These are phyloP conservation scores for Stylophora pistillata DNA, from an alignment of 64 coral and sea anemone genomes.

Conservation along the genomic window DNA sequence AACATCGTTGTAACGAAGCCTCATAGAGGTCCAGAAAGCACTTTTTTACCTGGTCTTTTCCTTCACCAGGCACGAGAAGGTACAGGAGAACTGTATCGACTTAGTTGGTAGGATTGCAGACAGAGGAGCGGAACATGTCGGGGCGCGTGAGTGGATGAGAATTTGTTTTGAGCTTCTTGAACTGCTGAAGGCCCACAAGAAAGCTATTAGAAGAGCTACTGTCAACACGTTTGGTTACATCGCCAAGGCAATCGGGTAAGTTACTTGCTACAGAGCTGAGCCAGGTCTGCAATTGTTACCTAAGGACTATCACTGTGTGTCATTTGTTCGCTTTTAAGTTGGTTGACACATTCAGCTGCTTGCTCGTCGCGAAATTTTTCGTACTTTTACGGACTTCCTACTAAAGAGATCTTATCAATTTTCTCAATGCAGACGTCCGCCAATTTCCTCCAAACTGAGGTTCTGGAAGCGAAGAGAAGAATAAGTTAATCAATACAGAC, in stretches of 20 bases:
- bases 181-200: conserved; percentile 97
- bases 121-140: conserved; percentile 96
- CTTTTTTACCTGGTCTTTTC: neutral
- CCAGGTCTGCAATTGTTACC: neutral
- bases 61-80: conserved; percentile 88
- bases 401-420: too few relatives aligned
- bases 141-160: conserved; percentile 98
- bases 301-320: neutral
- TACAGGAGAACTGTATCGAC: conserved; percentile 98
- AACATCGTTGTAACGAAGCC: too few relatives aligned
- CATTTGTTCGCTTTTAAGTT: too few relatives aligned
- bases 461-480: too few relatives aligned
- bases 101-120: conserved; percentile 96
- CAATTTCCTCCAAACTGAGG: too few relatives aligned
- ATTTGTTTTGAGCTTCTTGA: conserved; percentile 98
- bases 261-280: neutral
- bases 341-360: too few relatives aligned
- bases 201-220: conserved; percentile 96
- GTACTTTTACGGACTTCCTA: too few relatives aligned
- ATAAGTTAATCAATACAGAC: too few relatives aligned
- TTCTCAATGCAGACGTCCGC: too few relatives aligned
- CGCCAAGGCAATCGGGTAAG: conserved; percentile 98
- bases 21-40: too few relatives aligned
- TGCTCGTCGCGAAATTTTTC: too few relatives aligned
- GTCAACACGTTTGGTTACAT: conserved; percentile 99